Evolutionary conservation across 2,888 invertebrate species (phyloP), one percentile per base, ranked within the genome.

Genomic region (Polymixis flavicincta): DNA sequence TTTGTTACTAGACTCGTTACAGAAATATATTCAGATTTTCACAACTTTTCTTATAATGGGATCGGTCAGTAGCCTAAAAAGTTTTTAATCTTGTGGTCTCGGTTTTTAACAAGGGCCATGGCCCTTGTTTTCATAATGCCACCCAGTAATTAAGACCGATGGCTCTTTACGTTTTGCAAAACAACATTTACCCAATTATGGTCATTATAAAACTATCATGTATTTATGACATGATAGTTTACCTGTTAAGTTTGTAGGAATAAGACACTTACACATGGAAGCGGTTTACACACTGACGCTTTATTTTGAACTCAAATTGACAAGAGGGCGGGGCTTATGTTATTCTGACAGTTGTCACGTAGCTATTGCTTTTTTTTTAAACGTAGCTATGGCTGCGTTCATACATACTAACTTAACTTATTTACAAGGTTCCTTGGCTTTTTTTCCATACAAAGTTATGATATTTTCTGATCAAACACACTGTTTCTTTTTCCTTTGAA

Each of bases 121-220:
- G 61, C 63, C 54, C 55, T 63, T 13, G 19, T 59, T 48, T 52
- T 52, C 22, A 76, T 59, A 74, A 66, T 65, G 42, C 8, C 28
- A 28, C 7, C 4, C 6, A 64, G 22, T 64, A 55, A 64, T 57
- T n/a, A 57, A 0, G 19, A 19, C 28, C 14, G 5, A 28, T 48
- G 25, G 61, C 6, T 54, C 14, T 25, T 14, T 8, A 54, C 54
- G 22, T 48, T 76, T 59, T 55, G 13, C 2, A 37, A 61, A 52
- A 32, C 42, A 50, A 9, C 7, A 52, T 73, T 59, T 59, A 71
- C 11, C 25, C 22, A 28, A 37, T 50, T 25, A 50, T 28, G 59
- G 28, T 42, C 17, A 6, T 50, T 25, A 17, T 28, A 19, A 67
- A n/a, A 9, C 25, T 37, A 5, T 54, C n/a, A 37, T 48, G 13